These are phyloP conservation scores for Colostygia pectinataria DNA, from an alignment of 2,888 invertebrate species.

Conservation along the genomic window DNA sequence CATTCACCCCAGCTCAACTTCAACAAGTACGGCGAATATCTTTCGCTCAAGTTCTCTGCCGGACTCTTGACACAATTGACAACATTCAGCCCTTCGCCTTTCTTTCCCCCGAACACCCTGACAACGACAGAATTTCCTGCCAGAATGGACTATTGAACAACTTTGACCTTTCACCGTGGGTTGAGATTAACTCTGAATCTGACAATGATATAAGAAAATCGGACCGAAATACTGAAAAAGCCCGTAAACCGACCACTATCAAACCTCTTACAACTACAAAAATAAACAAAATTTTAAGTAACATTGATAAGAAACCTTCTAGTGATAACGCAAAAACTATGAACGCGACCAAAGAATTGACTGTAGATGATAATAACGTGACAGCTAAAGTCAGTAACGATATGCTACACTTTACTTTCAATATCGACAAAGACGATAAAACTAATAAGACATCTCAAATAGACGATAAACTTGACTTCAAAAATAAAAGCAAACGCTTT, in stretches of 20 bases:
- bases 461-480: conserved; percentile 85
- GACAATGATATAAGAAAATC: conserved; percentile 67
- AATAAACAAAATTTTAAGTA: conserved; percentile 36
- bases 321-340: conserved; percentile 33
- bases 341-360: conserved; percentile 42
- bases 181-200: conserved; percentile 71
- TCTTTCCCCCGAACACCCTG: conserved; percentile 82
- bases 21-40: conserved; percentile 88
- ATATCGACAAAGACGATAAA: conserved; percentile 34
- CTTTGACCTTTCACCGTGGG: conserved; percentile 85
- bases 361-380: conserved; percentile 45
- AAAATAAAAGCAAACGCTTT: conserved; percentile 70
- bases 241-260: conserved; percentile 43
- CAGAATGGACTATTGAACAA: conserved; percentile 76
- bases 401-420: conserved; percentile 41
- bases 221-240: conserved; percentile 50
- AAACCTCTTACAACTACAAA: conserved; percentile 37
- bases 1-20: conserved; percentile 89
- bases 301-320: conserved; percentile 30
- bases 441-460: conserved; percentile 57
- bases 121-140: conserved; percentile 84
- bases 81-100: conserved; percentile 88
- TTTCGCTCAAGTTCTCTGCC: conserved; percentile 88
- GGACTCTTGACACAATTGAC: conserved; percentile 85
- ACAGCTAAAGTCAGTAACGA: conserved; percentile 40